Evolutionary conservation across 2,888 invertebrate genomes (phyloP).

Genomic region (Phyllotreta striolata): DNA sequence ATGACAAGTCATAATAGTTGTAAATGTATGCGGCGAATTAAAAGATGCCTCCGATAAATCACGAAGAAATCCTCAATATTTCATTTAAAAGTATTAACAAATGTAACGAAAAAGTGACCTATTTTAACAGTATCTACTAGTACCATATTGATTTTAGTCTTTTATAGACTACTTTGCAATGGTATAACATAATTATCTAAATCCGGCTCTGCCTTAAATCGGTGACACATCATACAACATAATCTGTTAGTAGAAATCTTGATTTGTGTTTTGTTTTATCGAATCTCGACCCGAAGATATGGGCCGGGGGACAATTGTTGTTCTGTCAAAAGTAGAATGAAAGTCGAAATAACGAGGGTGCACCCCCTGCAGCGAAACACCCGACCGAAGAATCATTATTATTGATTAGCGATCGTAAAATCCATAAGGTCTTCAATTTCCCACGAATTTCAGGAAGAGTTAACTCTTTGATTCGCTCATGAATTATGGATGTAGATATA

Average conservation of each 20-base stretch:
- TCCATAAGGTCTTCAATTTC: conserved; percentile 36
- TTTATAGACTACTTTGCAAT: too few species aligned
- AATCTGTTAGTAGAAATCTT: conserved; percentile 22
- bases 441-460: conserved; percentile 36
- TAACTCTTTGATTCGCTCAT: conserved; percentile 26
- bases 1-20: too few species aligned
- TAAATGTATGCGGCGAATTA: too few species aligned
- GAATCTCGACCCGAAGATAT: conserved; percentile 41
- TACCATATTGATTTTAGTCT: too few species aligned
- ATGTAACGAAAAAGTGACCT: too few species aligned
- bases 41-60: too few species aligned
- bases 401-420: conserved; percentile 53
- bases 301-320: conserved; percentile 42
- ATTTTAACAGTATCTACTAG: too few species aligned
- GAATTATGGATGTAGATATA: neutral
- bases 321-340: conserved; percentile 45
- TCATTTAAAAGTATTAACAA: too few species aligned
- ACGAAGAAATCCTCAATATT: too few species aligned
- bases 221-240: conserved; percentile 13
- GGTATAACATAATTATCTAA: too few species aligned
- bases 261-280: conserved; percentile 37
- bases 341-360: conserved; percentile 52
- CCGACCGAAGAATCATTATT: conserved; percentile 54
- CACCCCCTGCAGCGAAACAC: conserved; percentile 51
- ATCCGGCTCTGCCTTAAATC: neutral